Conservation (phyloP, 1,140 invertebrate species). For the Drosophila orena region DNA sequence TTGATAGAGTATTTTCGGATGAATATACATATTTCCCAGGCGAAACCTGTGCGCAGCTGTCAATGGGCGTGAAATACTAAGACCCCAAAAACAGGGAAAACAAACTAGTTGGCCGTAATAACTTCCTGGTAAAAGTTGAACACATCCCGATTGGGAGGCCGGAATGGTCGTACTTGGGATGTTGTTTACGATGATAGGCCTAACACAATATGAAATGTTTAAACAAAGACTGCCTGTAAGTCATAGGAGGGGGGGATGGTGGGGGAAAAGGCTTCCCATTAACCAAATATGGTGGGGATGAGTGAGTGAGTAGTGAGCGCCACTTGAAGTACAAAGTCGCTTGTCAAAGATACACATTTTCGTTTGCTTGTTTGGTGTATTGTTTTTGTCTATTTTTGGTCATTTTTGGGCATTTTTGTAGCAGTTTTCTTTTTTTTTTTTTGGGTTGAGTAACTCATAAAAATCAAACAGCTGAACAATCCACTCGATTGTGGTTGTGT, state of each 20-base stretch:
- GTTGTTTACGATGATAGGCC: slow-evolving; percentile 52
- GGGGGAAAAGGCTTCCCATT: slow-evolving; percentile 33
- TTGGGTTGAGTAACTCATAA: slow-evolving; percentile 33
- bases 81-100: slow-evolving; percentile 37
- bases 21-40: slow-evolving; percentile 31
- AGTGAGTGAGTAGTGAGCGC: slow-evolving; percentile 56
- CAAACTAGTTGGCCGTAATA: slow-evolving; percentile 50
- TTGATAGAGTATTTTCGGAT: slow-evolving; percentile 44
- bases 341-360: slow-evolving; percentile 54
- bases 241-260: no score
- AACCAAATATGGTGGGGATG: slow-evolving; percentile 50
- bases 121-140: slow-evolving; percentile 77
- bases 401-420: slow-evolving; percentile 37
- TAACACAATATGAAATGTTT: slow-evolving; percentile 44
- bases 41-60: slow-evolving; percentile 55
- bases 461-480: slow-evolving; percentile 58
- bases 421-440: slow-evolving; percentile 14
- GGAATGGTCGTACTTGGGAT: slow-evolving; percentile 30
- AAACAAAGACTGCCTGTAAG: slow-evolving; percentile 46
- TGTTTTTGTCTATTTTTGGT: slow-evolving; percentile 53
- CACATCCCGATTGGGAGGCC: slow-evolving; percentile 30
- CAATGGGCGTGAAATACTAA: slow-evolving; percentile 51
- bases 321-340: slow-evolving; percentile 62
- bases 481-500: slow-evolving; percentile 20
- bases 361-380: slow-evolving; percentile 25